Conservation (phyloP, 2,888 invertebrate genomes). For the Melieria picta region DNA sequence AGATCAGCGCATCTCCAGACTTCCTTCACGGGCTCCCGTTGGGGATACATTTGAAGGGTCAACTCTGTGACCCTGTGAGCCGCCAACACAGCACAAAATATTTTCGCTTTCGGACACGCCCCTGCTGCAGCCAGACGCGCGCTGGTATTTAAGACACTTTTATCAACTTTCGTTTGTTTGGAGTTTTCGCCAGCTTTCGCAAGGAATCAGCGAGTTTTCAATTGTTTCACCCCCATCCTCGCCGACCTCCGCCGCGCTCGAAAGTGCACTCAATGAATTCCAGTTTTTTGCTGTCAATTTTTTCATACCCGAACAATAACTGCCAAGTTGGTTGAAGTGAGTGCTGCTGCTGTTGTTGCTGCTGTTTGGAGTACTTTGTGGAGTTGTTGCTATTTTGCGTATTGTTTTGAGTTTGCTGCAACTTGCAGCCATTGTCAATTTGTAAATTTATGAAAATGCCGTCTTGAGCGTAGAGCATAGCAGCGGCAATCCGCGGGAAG, state of each 20-base stretch:
- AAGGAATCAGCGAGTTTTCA: slow-evolving; percentile 38
- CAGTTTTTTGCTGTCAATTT: slow-evolving; percentile 1
- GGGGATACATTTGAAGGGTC: not conserved
- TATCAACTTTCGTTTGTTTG: slow-evolving; percentile 13
- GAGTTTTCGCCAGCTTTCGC: slow-evolving; percentile 6
- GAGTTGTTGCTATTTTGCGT: slow-evolving; percentile 5
- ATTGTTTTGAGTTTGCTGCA: not conserved
- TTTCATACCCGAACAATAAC: no score
- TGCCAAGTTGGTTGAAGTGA: no score
- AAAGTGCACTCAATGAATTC: not conserved
- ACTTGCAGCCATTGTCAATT: slow-evolving; percentile 48
- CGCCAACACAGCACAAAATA: not conserved
- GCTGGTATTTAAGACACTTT: slow-evolving; percentile 9
- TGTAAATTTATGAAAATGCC: slow-evolving; percentile 36
- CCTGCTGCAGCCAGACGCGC: not conserved
- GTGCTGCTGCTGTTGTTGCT: slow-evolving; percentile 9
- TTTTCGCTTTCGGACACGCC: not conserved
- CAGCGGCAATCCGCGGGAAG: not conserved
- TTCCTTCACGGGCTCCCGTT: slow-evolving; percentile 26
- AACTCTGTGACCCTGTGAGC: not conserved
- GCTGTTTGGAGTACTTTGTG: slow-evolving; percentile 20
- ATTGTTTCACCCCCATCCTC: slow-evolving; percentile 34
- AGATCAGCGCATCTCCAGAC: no score
- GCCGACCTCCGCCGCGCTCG: not conserved
- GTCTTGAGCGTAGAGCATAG: not conserved